Percentiles rank a stretch among this genome's conserved stretches.
Evolutionary conservation across 2,888 invertebrate species (phyloP).

Genomic region (Bhutanitis thaidina): DNA sequence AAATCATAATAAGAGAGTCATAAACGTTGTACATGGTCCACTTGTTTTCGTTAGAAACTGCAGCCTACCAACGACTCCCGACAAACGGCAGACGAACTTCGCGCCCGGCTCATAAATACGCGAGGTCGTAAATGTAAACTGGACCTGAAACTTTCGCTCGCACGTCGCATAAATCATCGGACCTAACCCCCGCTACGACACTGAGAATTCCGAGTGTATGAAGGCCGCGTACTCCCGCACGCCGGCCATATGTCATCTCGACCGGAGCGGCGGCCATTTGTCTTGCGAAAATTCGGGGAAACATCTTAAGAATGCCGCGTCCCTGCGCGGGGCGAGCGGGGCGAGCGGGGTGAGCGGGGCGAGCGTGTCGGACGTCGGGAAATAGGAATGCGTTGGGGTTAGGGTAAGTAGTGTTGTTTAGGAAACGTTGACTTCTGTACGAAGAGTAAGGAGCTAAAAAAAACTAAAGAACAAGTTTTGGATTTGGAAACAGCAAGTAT

Average conservation of each 20-base stretch:
- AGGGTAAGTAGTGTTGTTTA: slow-evolving; percentile 24
- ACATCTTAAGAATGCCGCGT: slow-evolving; percentile 61
- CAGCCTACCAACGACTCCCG: not conserved
- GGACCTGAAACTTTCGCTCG: slow-evolving; percentile 34
- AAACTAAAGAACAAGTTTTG: no score
- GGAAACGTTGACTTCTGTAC: slow-evolving; percentile 18
- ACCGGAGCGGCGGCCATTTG: slow-evolving; percentile 70
- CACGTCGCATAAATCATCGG: slow-evolving; percentile 42
- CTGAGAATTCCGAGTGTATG: slow-evolving; percentile 58
- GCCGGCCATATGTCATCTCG: slow-evolving; percentile 69
- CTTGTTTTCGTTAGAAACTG: no score
- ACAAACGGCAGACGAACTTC: slow-evolving; percentile 37
- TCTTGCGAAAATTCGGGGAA: slow-evolving; percentile 73
- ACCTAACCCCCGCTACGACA: slow-evolving; percentile 31
- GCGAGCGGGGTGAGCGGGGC: slow-evolving; percentile 21
- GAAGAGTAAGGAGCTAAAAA: not conserved
- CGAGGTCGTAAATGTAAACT: slow-evolving; percentile 50
- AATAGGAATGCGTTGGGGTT: slow-evolving; percentile 29
- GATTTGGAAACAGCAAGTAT: no score
- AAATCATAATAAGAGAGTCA: no score
- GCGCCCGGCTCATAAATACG: slow-evolving; percentile 57
- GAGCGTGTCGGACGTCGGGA: slow-evolving; percentile 24
- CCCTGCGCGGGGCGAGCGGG: slow-evolving; percentile 33
- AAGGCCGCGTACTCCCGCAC: slow-evolving; percentile 41
- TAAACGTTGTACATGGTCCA: no score